phyloP scores from a whole-genome alignment of 2,888 invertebrate genomes.

The Dicycla oo region DNA sequence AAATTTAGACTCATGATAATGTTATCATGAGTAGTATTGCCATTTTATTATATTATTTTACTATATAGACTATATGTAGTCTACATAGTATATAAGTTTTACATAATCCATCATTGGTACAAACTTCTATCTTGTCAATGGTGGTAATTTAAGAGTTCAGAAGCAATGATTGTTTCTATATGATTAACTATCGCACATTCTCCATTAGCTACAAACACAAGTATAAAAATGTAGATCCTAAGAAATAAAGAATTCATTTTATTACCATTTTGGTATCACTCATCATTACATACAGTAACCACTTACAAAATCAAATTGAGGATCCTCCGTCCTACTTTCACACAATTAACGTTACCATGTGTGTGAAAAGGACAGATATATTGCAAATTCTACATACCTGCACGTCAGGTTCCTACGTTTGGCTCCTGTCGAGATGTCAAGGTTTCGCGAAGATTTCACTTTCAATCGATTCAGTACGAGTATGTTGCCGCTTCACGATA shows the following conservation, averaged over 20 bases:
- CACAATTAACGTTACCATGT: background rate
- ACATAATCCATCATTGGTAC: no score
- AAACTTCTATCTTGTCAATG: no score
- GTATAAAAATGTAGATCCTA: background rate
- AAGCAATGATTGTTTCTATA: no score
- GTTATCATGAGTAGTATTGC: no score
- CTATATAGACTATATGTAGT: no score
- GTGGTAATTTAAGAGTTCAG: no score
- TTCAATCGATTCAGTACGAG: slow-evolving; percentile 37
- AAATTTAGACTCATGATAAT: slow-evolving; percentile 24
- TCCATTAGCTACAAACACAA: no score
- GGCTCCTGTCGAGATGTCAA: slow-evolving; percentile 39
- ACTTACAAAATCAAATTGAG: slow-evolving; percentile 25
- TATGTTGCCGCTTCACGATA: slow-evolving; percentile 15
- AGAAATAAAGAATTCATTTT: slow-evolving; percentile 3
- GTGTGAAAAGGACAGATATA: slow-evolving; percentile 24
- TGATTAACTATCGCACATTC: no score
- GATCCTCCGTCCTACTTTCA: slow-evolving; percentile 20
- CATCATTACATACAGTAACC: slow-evolving; percentile 5
- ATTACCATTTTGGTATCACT: slow-evolving; percentile 17
- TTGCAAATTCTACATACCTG: slow-evolving; percentile 31
- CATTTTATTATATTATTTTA: no score
- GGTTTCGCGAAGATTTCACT: slow-evolving; percentile 57
- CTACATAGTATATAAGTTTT: no score
- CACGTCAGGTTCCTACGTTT: slow-evolving; percentile 34